Percentiles rank a stretch among this genome's conserved stretches.
Evolutionary conservation across 1,140 invertebrate species (phyloP).

Genomic region (Dysdera silvatica): DNA sequence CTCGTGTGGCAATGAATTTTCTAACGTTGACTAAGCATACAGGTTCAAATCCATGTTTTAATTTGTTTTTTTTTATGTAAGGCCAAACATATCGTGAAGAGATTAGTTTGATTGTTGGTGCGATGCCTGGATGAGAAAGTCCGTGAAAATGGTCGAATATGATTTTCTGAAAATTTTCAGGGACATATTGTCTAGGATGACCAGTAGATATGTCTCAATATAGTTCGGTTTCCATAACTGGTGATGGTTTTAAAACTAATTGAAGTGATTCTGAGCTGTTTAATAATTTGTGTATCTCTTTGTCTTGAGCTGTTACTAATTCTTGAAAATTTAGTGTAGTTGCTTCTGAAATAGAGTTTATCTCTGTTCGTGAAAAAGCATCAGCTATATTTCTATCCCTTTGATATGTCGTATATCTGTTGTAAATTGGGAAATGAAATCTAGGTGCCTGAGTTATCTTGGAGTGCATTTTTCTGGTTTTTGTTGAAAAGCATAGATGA

Average conservation of each 20-base stretch:
- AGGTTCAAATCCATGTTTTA: too few relatives aligned
- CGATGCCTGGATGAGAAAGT: conserved; percentile 16
- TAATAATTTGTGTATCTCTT: not conserved
- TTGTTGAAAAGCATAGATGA: conserved; percentile 33
- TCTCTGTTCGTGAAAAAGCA: conserved; percentile 4
- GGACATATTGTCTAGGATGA: conserved; percentile 6
- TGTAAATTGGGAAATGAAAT: conserved; percentile 42
- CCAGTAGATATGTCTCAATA: not conserved
- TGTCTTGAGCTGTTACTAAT: not conserved
- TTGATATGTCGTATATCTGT: conserved; percentile 40
- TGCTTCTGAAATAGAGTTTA: not conserved
- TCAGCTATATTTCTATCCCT: conserved; percentile 38
- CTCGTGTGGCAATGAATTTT: too few relatives aligned
- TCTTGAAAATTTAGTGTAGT: not conserved
- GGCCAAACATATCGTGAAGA: conserved; percentile 19
- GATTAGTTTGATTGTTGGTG: conserved; percentile 8
- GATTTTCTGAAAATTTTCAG: not conserved
- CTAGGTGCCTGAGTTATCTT: conserved; percentile 36
- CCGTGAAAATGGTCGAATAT: conserved; percentile 14
- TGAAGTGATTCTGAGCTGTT: not conserved
- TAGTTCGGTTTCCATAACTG: not conserved
- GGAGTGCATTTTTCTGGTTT: conserved; percentile 27
- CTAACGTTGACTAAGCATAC: too few relatives aligned
- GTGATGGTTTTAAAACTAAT: not conserved
- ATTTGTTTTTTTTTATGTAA: not conserved